Conservation (phyloP, 2,113 vertebrate species). For the Paramormyrops kingsleyae region DNA sequence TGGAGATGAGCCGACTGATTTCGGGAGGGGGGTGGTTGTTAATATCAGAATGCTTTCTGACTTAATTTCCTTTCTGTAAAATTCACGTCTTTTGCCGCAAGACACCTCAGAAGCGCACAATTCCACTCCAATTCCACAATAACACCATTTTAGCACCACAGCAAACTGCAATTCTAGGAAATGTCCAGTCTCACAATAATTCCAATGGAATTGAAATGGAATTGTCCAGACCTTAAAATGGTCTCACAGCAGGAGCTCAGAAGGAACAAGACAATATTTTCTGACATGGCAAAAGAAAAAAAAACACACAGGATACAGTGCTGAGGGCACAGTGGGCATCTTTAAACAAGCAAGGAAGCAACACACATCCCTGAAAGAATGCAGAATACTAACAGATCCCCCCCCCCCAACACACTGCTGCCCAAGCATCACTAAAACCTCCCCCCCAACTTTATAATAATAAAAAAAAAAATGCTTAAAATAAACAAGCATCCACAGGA, state of each 20-base stretch:
- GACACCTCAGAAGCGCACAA: background rate
- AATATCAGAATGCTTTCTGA: background rate
- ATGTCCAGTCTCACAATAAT: background rate
- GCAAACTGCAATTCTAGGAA: background rate
- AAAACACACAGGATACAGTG: background rate
- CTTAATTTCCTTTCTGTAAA: background rate
- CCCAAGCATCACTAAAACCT: background rate
- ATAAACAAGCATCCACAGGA: background rate
- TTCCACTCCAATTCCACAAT: background rate
- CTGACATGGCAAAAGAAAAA: background rate
- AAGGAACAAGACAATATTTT: background rate
- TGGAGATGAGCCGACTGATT: background rate
- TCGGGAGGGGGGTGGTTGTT: background rate
- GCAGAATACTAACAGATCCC: background rate
- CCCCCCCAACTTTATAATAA: background rate
- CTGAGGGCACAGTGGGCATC: background rate
- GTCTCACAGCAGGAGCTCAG: background rate
- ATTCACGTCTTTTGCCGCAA: background rate
- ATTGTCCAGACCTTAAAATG: background rate
- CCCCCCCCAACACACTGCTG: background rate
- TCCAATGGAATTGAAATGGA: background rate
- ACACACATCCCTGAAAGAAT: background rate
- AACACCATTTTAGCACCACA: background rate
- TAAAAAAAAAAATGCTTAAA: slow-evolving; percentile 3
- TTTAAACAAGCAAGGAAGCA: background rate